phyloP scores from a whole-genome alignment of 2,113 vertebrate species.

The Delphinapterus leucas region DNA sequence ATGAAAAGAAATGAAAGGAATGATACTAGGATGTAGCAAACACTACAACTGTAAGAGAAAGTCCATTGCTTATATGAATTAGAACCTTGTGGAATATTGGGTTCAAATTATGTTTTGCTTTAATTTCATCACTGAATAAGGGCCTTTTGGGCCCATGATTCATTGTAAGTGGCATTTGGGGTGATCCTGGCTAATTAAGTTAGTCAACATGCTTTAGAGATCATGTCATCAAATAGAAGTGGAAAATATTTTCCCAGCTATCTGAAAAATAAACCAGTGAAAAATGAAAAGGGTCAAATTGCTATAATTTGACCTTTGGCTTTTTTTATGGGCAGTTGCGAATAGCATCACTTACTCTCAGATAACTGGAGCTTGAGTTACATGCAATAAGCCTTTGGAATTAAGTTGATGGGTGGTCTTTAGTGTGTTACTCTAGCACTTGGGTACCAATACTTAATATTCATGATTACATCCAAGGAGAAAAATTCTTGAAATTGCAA shows the following conservation, averaged over 20 bases:
- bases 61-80: not conserved
- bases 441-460: constrained; percentile 90
- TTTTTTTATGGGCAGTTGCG: constrained; percentile 79
- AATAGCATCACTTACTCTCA: constrained; percentile 82
- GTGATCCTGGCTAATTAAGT: constrained; percentile 44
- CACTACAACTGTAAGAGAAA: constrained; percentile 5
- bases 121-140: constrained; percentile 24
- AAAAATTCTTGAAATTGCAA: constrained; percentile 76
- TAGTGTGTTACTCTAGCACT: constrained; percentile 80
- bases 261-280: constrained; percentile 57
- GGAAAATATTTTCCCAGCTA: constrained; percentile 60
- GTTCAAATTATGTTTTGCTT: constrained; percentile 46
- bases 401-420: constrained; percentile 93
- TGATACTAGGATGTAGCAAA: not conserved
- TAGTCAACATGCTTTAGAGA: constrained; percentile 57
- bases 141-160: constrained; percentile 15
- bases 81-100: not conserved
- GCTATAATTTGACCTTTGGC: constrained; percentile 76
- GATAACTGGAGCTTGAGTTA: constrained; percentile 89
- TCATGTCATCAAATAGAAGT: constrained; percentile 62
- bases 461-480: constrained; percentile 91
- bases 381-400: constrained; percentile 84
- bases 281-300: constrained; percentile 64
- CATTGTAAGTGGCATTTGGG: not conserved
- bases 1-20: constrained; percentile 19